Base-by-base conservation (phyloP, 2,113 vertebrate species). In the Hiodon tergisus region DNA sequence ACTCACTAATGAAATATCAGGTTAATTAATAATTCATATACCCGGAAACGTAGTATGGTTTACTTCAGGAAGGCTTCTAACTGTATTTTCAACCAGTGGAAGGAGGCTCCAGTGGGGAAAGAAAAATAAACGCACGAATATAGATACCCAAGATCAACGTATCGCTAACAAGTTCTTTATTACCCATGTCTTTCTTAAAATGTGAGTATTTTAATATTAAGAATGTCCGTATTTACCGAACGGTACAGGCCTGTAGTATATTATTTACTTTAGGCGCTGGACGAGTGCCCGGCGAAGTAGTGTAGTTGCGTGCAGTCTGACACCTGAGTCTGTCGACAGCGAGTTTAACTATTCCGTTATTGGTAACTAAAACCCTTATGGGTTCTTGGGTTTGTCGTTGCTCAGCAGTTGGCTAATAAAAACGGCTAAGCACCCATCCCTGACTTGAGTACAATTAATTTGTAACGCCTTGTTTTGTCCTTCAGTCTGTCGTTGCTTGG, bases 221-320 rank as follows among this genome's bases (percentile, higher is more conserved):
- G 31, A 31, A 31, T 31, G 31, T 31, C 31, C 31, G 31, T 31
- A 31, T 31, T 31, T 31, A 31, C 31, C 31, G 31, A 31, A 31
- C 31, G 31, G 31, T 2, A 31, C 31, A 31, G 31, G 31, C 31
- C 88, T 84, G 77, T 79, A 81, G 78, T 87, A 83, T 88, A 78
- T 85, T 83, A 75, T 85, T 85, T 86, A 81, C 88, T 76, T 86
- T 86, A 86, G 85, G 76, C 77, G 83, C 84, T 87, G 87, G 86
- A 80, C 72, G 48, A 66, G 69, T 74, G 87, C 87, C 87, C 83
- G 48, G 67, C 78, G 77, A 8, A 63, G 81, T 78, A 67, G 74
- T 53, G 78, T 75, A 76, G 76, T 72, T 74, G 52, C 2, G 31
- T 80, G 82, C 73, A 70, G 63, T 58, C 66, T 59, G 73, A 81